A percentile compares a stretch with the other conserved stretches of the same genome.
phyloP scores from a whole-genome alignment of 1,140 invertebrate species.

The Vollenhovia emeryi region DNA sequence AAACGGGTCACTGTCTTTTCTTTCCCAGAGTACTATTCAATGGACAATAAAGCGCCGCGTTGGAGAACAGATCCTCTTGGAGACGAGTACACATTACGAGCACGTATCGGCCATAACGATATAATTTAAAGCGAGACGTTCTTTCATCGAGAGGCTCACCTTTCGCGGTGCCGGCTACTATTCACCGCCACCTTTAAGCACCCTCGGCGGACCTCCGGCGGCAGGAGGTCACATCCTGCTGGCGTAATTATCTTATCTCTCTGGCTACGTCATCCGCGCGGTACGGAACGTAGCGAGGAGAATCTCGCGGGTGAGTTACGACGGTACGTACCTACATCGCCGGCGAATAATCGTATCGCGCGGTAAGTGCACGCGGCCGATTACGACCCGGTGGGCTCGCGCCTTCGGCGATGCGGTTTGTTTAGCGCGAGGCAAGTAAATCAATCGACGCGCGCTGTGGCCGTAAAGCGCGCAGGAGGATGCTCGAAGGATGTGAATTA shows the following conservation, averaged over 20 bases:
- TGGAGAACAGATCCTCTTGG: neutral
- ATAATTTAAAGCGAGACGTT: conserved; percentile 30
- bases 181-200: conserved; percentile 53
- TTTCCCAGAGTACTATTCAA: too few species aligned
- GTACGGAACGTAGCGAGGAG: neutral
- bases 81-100: neutral
- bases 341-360: neutral
- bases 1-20: too few species aligned
- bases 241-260: conserved; percentile 69
- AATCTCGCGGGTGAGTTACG: conserved; percentile 45
- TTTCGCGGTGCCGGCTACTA: conserved; percentile 19
- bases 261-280: neutral
- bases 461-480: neutral
- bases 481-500: conserved; percentile 15
- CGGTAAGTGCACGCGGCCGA: conserved; percentile 15
- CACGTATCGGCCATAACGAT: neutral
- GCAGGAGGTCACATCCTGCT: conserved; percentile 47
- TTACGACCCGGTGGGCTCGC: conserved; percentile 14
- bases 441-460: conserved; percentile 34
- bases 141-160: conserved; percentile 28
- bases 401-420: conserved; percentile 27
- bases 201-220: neutral
- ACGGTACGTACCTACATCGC: conserved; percentile 12
- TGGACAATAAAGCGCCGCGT: too few species aligned
- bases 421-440: conserved; percentile 42